Conservation (phyloP, 2,888 invertebrate species). For the Thecophora atra region DNA sequence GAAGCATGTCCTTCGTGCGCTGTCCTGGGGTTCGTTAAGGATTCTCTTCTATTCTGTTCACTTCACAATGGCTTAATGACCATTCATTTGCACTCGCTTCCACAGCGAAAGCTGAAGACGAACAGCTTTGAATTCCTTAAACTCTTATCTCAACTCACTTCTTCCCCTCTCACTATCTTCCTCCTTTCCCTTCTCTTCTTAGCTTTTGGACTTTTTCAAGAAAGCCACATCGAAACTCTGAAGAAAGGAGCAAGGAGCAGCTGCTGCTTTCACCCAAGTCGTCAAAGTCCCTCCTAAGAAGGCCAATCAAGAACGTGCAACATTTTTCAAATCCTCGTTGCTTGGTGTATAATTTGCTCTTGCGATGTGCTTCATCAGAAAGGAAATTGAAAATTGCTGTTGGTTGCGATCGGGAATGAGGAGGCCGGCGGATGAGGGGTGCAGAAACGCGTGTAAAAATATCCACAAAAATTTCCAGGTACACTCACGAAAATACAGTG, state of each 20-base stretch:
- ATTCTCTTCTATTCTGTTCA: slow-evolving; percentile 58
- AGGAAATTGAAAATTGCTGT: slow-evolving; percentile 65
- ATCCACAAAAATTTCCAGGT: not conserved
- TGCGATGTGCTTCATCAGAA: slow-evolving; percentile 65
- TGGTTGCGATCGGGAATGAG: slow-evolving; percentile 37
- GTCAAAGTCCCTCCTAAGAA: slow-evolving; percentile 51
- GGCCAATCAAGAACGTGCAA: slow-evolving; percentile 60
- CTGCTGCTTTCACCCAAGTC: too few species aligned
- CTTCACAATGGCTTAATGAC: slow-evolving; percentile 59
- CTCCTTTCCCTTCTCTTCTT: too few species aligned
- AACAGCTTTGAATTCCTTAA: not conserved
- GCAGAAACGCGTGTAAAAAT: not conserved
- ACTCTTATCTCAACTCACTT: not conserved
- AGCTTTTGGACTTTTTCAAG: not conserved
- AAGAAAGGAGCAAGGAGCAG: slow-evolving; percentile 48
- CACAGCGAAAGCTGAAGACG: slow-evolving; percentile 16
- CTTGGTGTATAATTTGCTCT: slow-evolving; percentile 62
- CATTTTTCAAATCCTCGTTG: slow-evolving; percentile 44
- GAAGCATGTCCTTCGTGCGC: slow-evolving; percentile 57
- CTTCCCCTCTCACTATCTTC: not conserved
- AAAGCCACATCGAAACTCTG: slow-evolving; percentile 13
- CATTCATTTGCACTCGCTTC: slow-evolving; percentile 56
- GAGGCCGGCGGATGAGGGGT: not conserved
- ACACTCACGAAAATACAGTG: not conserved
- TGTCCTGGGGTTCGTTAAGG: slow-evolving; percentile 52